A percentile compares a stretch with the other conserved stretches of the same genome.
Evolutionary conservation across 2,888 invertebrate genomes (phyloP).

Genomic region (Lasioglossum vierecki): DNA sequence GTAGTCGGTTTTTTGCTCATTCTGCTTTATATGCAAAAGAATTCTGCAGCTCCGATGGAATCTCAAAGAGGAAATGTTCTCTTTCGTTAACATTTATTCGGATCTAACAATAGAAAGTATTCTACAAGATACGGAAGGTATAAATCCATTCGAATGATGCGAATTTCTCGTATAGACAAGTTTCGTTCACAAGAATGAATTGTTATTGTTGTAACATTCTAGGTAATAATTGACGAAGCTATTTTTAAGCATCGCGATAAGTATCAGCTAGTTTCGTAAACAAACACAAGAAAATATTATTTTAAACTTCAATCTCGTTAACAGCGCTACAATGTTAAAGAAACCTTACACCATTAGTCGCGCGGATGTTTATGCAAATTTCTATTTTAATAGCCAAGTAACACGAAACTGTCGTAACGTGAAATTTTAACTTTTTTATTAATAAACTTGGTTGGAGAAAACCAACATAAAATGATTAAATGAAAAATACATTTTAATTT

Average conservation of each 20-base stretch:
- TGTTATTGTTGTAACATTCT: neutral
- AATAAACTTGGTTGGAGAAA: neutral
- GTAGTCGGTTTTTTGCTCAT: neutral
- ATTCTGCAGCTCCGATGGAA: neutral
- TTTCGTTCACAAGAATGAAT: neutral
- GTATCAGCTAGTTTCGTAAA: neutral
- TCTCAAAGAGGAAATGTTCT: neutral
- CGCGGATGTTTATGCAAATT: neutral
- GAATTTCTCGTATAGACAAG: neutral
- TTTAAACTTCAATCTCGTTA: neutral
- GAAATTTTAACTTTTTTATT: neutral
- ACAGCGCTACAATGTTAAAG: neutral
- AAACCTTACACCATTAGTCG: neutral
- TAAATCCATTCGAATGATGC: neutral
- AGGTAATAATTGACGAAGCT: neutral
- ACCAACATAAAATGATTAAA: neutral
- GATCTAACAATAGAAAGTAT: neutral
- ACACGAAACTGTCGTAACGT: neutral
- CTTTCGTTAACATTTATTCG: neutral
- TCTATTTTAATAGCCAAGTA: neutral
- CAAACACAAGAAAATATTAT: neutral
- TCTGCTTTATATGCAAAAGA: neutral
- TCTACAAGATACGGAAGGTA: neutral
- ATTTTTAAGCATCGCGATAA: neutral
- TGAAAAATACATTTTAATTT: neutral